phyloP scores from a whole-genome alignment of 2,113 vertebrate genomes.

The Python bivittatus region DNA sequence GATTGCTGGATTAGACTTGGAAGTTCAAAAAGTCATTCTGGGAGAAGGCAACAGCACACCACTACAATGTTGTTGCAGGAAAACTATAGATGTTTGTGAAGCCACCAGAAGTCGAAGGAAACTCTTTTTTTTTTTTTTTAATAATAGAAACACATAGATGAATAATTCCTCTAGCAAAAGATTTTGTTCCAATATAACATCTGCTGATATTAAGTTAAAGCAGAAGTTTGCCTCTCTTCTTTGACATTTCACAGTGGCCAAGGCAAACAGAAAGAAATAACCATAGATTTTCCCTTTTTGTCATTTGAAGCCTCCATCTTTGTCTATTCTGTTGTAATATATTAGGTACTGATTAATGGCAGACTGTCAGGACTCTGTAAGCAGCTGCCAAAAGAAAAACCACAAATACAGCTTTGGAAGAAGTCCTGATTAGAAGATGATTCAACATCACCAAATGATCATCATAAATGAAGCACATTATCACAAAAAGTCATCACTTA shows the following conservation, averaged over 20 bases:
- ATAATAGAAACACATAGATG: background rate
- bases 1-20: background rate
- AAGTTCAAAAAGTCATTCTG: background rate
- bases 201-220: background rate
- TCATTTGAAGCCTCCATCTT: background rate
- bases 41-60: background rate
- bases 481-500: background rate
- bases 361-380: background rate
- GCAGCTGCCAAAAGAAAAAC: background rate
- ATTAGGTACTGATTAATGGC: slow-evolving; percentile 2
- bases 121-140: background rate
- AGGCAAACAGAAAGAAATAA: background rate
- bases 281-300: background rate
- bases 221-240: background rate
- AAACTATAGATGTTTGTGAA: background rate
- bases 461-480: slow-evolving; percentile 15
- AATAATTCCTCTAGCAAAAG: background rate
- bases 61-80: background rate
- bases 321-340: rapidly evolving
- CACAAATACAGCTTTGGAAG: background rate
- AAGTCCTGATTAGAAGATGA: background rate
- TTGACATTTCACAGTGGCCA: background rate
- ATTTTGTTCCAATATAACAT: background rate
- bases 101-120: background rate
- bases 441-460: background rate